Percentiles rank a stretch among this genome's conserved stretches.
Evolutionary conservation across 92 coral and sea anemone genomes (phyloP).

Genomic region (Chrysogorgia sp.): DNA sequence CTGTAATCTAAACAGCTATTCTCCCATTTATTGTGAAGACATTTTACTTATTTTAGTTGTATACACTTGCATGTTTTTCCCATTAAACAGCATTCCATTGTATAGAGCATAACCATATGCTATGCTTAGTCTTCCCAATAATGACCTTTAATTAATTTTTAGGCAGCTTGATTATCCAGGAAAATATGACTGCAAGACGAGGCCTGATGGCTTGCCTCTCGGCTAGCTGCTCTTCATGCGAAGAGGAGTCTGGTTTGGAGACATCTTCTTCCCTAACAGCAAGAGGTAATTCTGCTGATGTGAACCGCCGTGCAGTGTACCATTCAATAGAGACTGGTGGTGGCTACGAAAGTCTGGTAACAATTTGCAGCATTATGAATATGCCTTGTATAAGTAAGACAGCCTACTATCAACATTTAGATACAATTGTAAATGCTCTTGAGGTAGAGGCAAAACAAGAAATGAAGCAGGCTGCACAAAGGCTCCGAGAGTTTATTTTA

Average conservation of each 20-base stretch:
- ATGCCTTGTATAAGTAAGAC: constrained; percentile 10
- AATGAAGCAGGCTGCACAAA: constrained; percentile 11
- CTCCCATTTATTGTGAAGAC: background rate
- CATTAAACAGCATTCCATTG: background rate
- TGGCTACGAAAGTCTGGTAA: too few relatives aligned
- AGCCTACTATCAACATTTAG: constrained; percentile 5
- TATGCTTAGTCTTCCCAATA: background rate
- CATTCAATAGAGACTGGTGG: too few relatives aligned
- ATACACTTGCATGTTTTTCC: background rate
- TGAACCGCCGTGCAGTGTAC: too few relatives aligned
- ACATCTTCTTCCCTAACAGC: background rate
- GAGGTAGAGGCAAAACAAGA: background rate
- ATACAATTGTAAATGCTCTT: constrained; percentile 19
- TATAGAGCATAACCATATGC: constrained; percentile 3
- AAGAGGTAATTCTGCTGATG: constrained; percentile 11
- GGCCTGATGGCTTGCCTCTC: background rate
- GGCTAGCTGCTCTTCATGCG: background rate
- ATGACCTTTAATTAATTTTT: background rate
- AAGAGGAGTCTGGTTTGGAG: constrained; percentile 2
- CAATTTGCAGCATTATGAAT: constrained; percentile 8
- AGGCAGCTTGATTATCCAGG: background rate
- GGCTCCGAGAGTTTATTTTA: background rate
- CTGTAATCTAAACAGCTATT: background rate
- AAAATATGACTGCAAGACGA: background rate
- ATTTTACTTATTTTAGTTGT: background rate